These are phyloP conservation scores for Pholis gunnellus DNA, from an alignment of 2,113 vertebrate species.

Conservation along the genomic window DNA sequence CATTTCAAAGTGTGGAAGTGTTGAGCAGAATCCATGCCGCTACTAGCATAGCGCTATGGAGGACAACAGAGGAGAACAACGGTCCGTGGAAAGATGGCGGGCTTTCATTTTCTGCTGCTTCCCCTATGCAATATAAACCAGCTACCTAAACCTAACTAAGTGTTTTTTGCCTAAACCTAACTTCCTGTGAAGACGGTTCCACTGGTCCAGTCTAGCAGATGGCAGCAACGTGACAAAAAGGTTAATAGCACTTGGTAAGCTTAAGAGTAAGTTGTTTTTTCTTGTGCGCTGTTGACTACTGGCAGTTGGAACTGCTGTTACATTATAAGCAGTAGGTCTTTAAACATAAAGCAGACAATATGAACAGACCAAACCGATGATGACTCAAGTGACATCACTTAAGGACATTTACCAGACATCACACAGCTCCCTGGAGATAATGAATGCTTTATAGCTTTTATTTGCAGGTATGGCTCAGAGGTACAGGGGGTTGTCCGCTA, in stretches of 20 bases:
- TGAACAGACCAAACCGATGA: neutral
- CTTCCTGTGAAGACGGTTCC: neutral
- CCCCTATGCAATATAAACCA: too few species aligned
- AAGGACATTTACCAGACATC: neutral
- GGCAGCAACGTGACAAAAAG: neutral
- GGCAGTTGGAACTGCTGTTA: neutral
- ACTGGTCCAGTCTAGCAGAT: neutral
- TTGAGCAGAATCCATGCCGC: too few species aligned
- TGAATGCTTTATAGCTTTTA: neutral
- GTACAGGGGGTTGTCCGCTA: neutral
- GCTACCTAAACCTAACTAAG: neutral
- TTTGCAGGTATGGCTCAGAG: neutral
- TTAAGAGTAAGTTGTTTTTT: neutral
- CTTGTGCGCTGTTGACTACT: neutral
- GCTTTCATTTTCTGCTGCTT: too few species aligned
- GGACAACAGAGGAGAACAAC: too few species aligned
- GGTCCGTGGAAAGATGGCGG: too few species aligned
- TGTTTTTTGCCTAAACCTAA: too few species aligned
- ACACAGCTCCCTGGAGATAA: neutral
- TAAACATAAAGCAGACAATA: neutral
- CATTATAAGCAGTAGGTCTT: neutral
- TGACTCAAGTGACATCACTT: slow-evolving; percentile 6
- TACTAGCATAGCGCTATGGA: too few species aligned
- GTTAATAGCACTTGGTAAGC: neutral
- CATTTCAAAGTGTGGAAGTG: too few species aligned